Base-by-base conservation (phyloP, 2,113 vertebrate genomes). In the Aphelocoma coerulescens region DNA sequence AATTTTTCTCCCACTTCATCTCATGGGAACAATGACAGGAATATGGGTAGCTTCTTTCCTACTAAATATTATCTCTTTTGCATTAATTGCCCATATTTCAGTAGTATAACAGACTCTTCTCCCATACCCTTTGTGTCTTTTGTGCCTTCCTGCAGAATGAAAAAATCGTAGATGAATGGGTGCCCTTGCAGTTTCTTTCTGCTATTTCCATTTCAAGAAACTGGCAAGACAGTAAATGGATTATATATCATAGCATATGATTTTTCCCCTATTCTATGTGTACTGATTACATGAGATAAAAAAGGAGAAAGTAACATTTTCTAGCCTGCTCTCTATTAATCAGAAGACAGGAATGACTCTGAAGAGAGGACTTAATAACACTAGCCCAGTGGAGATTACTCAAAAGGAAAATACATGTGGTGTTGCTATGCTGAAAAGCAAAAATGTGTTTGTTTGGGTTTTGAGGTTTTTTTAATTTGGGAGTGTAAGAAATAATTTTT, bases 151-250 rank as follows among this genome's bases (percentile, higher is more conserved):
- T 16, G 6, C 22, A 88, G 37, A 87, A 65, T 37, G 51, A 74
- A 89, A 79, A 79, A 91, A 66, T 30, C 2, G 0, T 5, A 59
- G 61, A 37, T 71, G 28, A 68, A 85, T 1, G 0, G 0, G 1
- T n/a, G 24, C 32, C 37, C 26, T 49, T 74, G 22, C 30, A 46
- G 49, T 18, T 88, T 54, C 32, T 62, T 88, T n/a, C 7, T 37
- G 51, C 22, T 43, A 10, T 65, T 91, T 76, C 28, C 16, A 32
- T 79, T 78, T 49, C 35, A 75, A 83, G 32, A 76, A 78, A 86
- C 35, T 52, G 35, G 15, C 28, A 61, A 68, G 67, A 18, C 4
- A 59, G 54, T 37, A 63, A 69, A 58, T 58, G 1, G 20, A 39
- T 80, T 92, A 35, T 32, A 6, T 35, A 23, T 39, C 5, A 16